phyloP scores from a whole-genome alignment of 2,113 vertebrate genomes.

The Helogale parvula region DNA sequence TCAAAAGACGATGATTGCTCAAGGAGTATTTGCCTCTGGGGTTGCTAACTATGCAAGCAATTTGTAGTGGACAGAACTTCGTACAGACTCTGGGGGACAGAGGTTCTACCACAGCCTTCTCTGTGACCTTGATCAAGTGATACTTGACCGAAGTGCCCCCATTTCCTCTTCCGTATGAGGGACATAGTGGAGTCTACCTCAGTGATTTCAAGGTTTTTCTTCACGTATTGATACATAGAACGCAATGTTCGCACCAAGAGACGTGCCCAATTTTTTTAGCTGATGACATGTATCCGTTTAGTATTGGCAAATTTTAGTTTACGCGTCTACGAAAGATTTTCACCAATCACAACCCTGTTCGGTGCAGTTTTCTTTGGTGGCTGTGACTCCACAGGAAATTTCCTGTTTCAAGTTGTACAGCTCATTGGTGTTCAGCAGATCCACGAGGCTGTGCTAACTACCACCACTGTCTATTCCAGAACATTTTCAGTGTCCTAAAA shows the following conservation, averaged over 20 bases:
- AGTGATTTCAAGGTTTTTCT: background rate
- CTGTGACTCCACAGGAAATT: background rate
- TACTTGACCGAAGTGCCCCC: background rate
- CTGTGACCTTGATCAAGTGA: background rate
- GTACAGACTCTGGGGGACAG: background rate
- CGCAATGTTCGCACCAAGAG: background rate
- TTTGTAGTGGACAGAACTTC: background rate
- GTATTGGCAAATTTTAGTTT: background rate
- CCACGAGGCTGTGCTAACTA: background rate
- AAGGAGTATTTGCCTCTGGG: background rate
- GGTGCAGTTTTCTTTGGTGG: background rate
- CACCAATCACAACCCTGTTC: background rate
- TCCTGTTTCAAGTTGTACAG: background rate
- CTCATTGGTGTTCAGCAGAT: background rate
- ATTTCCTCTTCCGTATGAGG: background rate
- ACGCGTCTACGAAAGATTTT: background rate
- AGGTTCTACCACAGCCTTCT: background rate
- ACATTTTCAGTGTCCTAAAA: background rate
- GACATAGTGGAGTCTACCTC: background rate
- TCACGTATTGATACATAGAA: background rate
- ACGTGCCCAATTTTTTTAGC: background rate
- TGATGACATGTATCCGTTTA: background rate
- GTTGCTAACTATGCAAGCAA: too few relatives aligned
- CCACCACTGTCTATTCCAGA: background rate
- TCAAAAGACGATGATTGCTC: background rate